Evolutionary conservation across 92 coral and sea anemone genomes (phyloP), one percentile per base, ranked within the genome.

Genomic region (Blastomussa wellsi): DNA sequence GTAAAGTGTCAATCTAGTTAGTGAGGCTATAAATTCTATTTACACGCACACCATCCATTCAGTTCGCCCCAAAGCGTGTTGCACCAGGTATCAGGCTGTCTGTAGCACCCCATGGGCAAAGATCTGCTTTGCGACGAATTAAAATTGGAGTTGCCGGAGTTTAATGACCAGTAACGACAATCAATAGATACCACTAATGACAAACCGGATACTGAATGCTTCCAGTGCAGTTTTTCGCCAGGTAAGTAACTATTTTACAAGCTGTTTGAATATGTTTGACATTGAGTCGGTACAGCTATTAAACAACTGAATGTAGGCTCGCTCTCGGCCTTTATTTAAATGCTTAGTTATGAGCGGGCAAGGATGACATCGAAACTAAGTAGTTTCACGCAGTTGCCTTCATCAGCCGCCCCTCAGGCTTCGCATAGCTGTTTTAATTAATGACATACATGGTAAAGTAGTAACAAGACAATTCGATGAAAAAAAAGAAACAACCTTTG

Each of bases 1-100:
- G 55, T 82, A 38, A 82, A 82, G 86, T 70, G 78, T 72, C 64
- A 42, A 52, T 64, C 33, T 29, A 68, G 22, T 20, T 68, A 47
- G 47, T 47, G 24, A 20, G 49, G n/a, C 51, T 68, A 32, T 49
- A 72, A 71, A 72, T 33, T 17, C 35, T 22, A 2, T 12, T 69
- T 70, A 33, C 16, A 37, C 60, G 69, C 26, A 26, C 7, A 31
- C 35, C n/a, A 28, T 44, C 51, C 57, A 44, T 64, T 39, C 37
- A 38, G 5, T 38, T 7, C 39, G n/a, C 72, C 19, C 42, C 75
- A 11, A 33, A 35, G 47, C 44, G 44, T 7, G 29, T n/a, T 70
- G 29, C 1, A 14, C 48, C 48, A 37, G 3, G 4, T 0, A 14
- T 12, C 2, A 1, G 57, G 20, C 12, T 29, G 35, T 16, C 35